Percentiles rank a stretch among this genome's conserved stretches.
phyloP scores from a whole-genome alignment of 2,888 invertebrate species.

The Pomacea canaliculata region DNA sequence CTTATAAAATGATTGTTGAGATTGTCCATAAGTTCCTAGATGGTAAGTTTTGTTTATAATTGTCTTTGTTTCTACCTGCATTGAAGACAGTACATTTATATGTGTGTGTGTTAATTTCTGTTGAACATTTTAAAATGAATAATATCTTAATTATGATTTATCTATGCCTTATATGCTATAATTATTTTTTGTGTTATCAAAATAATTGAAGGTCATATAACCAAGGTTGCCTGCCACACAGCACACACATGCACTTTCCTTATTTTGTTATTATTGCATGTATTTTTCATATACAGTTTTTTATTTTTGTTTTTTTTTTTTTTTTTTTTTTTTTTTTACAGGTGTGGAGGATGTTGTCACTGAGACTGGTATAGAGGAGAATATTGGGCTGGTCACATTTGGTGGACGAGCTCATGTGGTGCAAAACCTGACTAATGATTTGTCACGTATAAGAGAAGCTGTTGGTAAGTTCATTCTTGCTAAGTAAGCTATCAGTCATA shows the following conservation, averaged over 20 bases:
- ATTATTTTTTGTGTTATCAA: too few relatives aligned
- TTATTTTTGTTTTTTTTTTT: too few relatives aligned
- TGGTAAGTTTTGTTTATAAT: constrained; percentile 7
- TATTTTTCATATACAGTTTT: too few relatives aligned
- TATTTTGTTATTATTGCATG: too few relatives aligned
- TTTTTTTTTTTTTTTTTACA: background rate
- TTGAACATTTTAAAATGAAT: too few relatives aligned
- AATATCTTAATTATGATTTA: too few relatives aligned
- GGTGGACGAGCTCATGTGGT: constrained; percentile 9
- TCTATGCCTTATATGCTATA: too few relatives aligned
- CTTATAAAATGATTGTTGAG: constrained; percentile 9
- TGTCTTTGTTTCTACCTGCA: background rate
- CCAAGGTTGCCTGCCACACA: too few relatives aligned
- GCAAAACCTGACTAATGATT: constrained; percentile 21
- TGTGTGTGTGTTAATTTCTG: background rate
- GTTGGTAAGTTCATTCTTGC: constrained; percentile 11
- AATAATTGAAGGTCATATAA: too few relatives aligned
- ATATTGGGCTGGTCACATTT: constrained; percentile 18
- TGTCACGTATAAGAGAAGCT: background rate
- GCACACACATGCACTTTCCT: too few relatives aligned
- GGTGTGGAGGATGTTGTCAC: constrained; percentile 17
- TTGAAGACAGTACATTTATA: background rate
- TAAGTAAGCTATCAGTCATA: background rate
- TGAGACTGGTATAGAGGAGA: constrained; percentile 15
- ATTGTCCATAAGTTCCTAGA: constrained; percentile 10